These are phyloP conservation scores for Elmis aenea DNA, from an alignment of 2,888 invertebrate species.

Conservation along the genomic window DNA sequence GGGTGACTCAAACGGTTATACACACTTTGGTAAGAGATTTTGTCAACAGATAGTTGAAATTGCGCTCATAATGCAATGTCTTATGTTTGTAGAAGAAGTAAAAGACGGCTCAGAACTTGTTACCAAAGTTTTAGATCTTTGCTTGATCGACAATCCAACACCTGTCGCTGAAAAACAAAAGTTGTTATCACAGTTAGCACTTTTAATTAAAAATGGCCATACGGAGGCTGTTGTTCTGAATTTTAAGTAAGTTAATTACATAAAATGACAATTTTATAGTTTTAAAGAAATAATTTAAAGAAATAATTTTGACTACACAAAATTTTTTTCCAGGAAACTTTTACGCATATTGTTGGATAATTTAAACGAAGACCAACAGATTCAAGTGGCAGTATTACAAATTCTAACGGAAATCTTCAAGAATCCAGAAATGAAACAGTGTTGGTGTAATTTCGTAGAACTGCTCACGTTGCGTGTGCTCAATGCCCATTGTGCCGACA, in stretches of 20 bases:
- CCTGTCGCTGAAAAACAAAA: conserved; percentile 39
- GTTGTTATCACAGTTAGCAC: conserved; percentile 46
- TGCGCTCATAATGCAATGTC: too few relatives aligned
- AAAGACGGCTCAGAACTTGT: conserved; percentile 50
- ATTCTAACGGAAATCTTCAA: conserved; percentile 82
- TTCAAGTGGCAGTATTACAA: conserved; percentile 71
- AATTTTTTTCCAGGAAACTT: conserved; percentile 51
- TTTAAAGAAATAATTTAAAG: conserved; percentile 46
- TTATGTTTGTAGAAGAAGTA: conserved; percentile 40
- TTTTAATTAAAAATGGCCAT: conserved; percentile 50
- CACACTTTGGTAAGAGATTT: conserved; percentile 36
- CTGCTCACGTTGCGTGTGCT: conserved; percentile 84
- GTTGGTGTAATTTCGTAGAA: conserved; percentile 87
- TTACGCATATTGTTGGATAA: conserved; percentile 75
- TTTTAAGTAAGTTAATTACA: conserved; percentile 43
- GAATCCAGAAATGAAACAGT: conserved; percentile 66
- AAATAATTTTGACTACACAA: conserved; percentile 3
- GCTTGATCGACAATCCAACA: conserved; percentile 38
- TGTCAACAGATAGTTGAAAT: too few relatives aligned
- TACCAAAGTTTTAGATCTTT: conserved; percentile 40
- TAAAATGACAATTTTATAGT: conserved; percentile 6
- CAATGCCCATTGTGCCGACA: conserved; percentile 71
- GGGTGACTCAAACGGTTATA: conserved; percentile 39
- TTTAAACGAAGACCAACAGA: conserved; percentile 57
- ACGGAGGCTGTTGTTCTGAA: conserved; percentile 50